phyloP scores from a whole-genome alignment of 35 echinoderm and acorn worm species.

The Holothuria glaberrima region DNA sequence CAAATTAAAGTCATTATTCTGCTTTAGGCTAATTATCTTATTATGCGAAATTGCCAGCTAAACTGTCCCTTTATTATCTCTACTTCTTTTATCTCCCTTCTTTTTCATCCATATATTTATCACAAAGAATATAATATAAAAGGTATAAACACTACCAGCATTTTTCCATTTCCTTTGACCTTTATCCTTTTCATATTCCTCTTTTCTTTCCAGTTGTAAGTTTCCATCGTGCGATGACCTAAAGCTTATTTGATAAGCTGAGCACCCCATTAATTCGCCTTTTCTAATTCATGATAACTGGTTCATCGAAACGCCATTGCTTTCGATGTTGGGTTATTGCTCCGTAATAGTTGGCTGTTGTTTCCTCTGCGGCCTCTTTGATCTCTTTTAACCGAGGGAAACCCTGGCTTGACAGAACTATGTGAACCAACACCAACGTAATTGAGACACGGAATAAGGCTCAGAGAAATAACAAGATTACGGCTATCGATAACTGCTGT shows the following conservation, averaged over 20 bases:
- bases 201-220: too few species aligned
- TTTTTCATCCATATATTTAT: too few species aligned
- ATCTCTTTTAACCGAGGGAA: constrained; percentile 9
- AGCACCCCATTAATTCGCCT: constrained; percentile 15
- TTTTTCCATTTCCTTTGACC: too few species aligned
- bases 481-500: constrained; percentile 18
- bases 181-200: too few species aligned
- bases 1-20: too few species aligned
- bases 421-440: constrained; percentile 10
- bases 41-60: too few species aligned
- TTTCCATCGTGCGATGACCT: too few species aligned
- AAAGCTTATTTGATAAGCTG: constrained; percentile 29
- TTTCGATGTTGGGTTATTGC: constrained; percentile 36
- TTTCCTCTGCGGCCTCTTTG: constrained; percentile 25
- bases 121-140: too few species aligned
- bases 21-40: too few species aligned
- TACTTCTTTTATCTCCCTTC: too few species aligned
- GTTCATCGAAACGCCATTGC: not conserved
- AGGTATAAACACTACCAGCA: too few species aligned
- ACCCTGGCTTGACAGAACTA: constrained; percentile 7
- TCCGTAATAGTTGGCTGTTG: constrained; percentile 3
- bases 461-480: constrained; percentile 46
- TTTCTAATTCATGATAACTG: constrained; percentile 45
- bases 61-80: too few species aligned
- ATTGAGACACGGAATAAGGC: constrained; percentile 12